Evolutionary conservation across 1,140 invertebrate genomes (phyloP).

Genomic region (Patella vulgata): DNA sequence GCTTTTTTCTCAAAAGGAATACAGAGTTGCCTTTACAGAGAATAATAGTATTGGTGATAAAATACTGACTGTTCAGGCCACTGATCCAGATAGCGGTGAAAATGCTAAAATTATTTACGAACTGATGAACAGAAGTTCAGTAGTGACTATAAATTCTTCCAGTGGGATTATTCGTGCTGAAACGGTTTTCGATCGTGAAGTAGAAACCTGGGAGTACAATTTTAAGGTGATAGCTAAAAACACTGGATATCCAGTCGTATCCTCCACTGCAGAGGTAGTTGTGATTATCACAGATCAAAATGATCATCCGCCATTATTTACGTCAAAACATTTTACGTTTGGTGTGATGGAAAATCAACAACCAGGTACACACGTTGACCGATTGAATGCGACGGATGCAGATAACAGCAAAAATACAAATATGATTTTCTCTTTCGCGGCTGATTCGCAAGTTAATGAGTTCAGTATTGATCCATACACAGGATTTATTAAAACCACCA

Average conservation of each 20-base stretch:
- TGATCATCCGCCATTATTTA: conserved; percentile 56
- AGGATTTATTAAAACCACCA: conserved; percentile 72
- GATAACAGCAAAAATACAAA: conserved; percentile 86
- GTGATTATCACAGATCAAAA: conserved; percentile 77
- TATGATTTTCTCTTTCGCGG: conserved; percentile 82
- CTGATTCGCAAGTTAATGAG: conserved; percentile 72
- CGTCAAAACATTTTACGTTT: conserved; percentile 36
- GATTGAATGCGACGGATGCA: conserved; percentile 88
- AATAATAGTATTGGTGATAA: conserved; percentile 78
- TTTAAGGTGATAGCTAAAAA: conserved; percentile 76
- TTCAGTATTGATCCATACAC: conserved; percentile 73
- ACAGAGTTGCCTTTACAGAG: conserved; percentile 79
- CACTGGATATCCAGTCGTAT: conserved; percentile 70
- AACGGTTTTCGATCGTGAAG: conserved; percentile 19
- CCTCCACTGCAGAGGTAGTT: conserved; percentile 41
- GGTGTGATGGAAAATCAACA: conserved; percentile 76
- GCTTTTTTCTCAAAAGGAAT: conserved; percentile 53
- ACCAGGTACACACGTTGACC: conserved; percentile 78
- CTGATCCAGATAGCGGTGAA: conserved; percentile 78
- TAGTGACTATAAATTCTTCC: conserved; percentile 21
- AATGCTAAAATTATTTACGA: conserved; percentile 74
- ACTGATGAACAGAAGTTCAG: conserved; percentile 19
- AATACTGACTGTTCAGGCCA: conserved; percentile 46
- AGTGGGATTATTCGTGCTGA: conserved; percentile 14
- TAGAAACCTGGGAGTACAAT: conserved; percentile 8